Percentiles rank a stretch among this genome's conserved stretches.
phyloP scores from a whole-genome alignment of 2,888 invertebrate genomes.

The Lithophane leautieri region DNA sequence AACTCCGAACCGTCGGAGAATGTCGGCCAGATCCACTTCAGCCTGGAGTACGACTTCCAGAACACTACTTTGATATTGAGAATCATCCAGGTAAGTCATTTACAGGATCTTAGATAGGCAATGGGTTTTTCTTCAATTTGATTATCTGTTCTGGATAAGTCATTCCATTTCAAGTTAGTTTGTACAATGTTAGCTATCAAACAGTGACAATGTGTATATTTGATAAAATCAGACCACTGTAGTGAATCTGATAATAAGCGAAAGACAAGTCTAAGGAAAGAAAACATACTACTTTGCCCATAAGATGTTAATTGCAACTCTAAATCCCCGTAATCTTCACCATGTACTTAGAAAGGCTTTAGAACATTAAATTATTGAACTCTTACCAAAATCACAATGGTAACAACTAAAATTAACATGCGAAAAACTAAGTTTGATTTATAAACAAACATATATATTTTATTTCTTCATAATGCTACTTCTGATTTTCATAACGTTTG shows the following conservation, averaged over 20 bases:
- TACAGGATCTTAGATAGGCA: neutral
- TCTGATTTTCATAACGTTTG: slow-evolving; percentile 4
- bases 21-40: slow-evolving; percentile 98
- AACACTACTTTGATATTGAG: slow-evolving; percentile 97
- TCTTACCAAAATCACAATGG: neutral
- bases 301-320: neutral
- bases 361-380: neutral
- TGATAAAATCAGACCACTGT: neutral
- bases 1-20: slow-evolving; percentile 98
- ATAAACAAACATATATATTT: slow-evolving; percentile 20
- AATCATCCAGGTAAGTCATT: slow-evolving; percentile 94
- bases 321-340: neutral
- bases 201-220: neutral
- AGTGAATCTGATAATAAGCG: neutral
- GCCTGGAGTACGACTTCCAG: slow-evolving; percentile 98
- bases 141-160: neutral
- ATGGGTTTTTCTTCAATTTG: neutral
- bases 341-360: neutral
- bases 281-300: neutral
- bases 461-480: neutral
- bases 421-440: slow-evolving; percentile 1
- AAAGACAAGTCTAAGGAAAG: neutral
- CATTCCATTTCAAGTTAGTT: neutral
- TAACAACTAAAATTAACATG: slow-evolving; percentile 8
- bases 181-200: neutral